phyloP scores from a whole-genome alignment of 2,113 vertebrate species.

The Tonatia bakeri region DNA sequence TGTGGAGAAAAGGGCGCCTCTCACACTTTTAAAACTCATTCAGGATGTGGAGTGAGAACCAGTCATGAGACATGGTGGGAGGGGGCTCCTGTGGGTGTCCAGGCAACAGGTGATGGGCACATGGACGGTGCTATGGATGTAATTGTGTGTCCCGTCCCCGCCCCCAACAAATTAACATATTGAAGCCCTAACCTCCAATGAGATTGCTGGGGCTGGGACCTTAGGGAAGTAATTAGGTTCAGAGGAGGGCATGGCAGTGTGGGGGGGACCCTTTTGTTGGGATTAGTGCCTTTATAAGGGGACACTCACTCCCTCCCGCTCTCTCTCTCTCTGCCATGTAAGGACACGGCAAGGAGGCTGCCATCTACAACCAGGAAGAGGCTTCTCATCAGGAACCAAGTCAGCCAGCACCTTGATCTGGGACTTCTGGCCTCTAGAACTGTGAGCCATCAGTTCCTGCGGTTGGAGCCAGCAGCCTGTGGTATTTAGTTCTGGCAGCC shows the following conservation, averaged over 20 bases:
- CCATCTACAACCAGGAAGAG: not conserved
- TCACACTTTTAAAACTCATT: not conserved
- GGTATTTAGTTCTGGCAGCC: rapidly evolving
- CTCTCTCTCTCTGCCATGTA: not conserved
- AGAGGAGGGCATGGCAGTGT: not conserved
- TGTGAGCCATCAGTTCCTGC: not conserved
- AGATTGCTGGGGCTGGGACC: not conserved
- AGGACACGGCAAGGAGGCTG: not conserved
- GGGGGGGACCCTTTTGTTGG: not conserved
- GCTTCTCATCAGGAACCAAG: not conserved
- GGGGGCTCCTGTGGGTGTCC: not conserved
- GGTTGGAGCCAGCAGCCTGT: not conserved
- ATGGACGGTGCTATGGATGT: not conserved
- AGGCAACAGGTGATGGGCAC: not conserved
- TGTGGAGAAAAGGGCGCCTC: not conserved
- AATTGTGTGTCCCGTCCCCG: not conserved
- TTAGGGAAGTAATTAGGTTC: not conserved
- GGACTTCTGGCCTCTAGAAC: not conserved
- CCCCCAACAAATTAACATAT: too few species aligned
- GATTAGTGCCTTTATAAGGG: not conserved
- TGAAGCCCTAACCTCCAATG: not conserved
- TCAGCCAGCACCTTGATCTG: not conserved
- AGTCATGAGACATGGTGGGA: rapidly evolving
- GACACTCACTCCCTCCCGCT: not conserved
- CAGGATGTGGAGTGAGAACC: not conserved